Base-by-base conservation (phyloP, 1,140 invertebrate species). In the Ips nitidus region DNA sequence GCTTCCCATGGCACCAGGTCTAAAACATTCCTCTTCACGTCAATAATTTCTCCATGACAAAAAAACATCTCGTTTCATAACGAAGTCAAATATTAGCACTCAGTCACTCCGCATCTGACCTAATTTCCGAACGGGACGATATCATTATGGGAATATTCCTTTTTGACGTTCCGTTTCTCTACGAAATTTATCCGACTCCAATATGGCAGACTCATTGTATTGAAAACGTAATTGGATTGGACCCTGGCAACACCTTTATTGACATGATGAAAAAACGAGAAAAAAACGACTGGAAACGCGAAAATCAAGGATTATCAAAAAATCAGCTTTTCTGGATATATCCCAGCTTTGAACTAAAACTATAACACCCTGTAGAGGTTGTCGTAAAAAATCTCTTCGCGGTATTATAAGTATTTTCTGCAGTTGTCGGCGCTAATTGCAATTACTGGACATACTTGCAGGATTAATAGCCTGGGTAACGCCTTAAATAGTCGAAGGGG, bases 391-490 rank as follows among this genome's bases (percentile, higher is more conserved):
- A 59, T 41, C 38, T 41, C 42, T 41, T 41, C 37, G 40, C 37
- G 38, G 40, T 42, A 59, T 59, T 59, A 38, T 3, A 38, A 59
- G 42, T 41, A 42, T 59, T 55, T 36, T 37, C 1, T 37, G 52
- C n/a, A 8, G 52, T 38, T 7, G 6, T n/a, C 41, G 42, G 57
- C 57, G 42, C 42, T 59, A 42, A 59, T 59, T 38, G 41, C 57
- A 42, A 59, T 42, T 41, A 59, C 57, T 41, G 40, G 42, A 41
- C 57, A 37, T 22, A 22, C 22, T 22, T 22, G 22, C 22, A 22
- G 7, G 41, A 60, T 50, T 62, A 65, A 65, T 65, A 41, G 37
- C 22, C 1, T 40, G 41, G 53, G 45, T 65, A 42, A 43, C 52
- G 52, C 61, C 61, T 63, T 52, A 40, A 45, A 40, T 40, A 22